phyloP scores from a whole-genome alignment of 2,888 invertebrate genomes.

The Exephanes ischioxanthus region DNA sequence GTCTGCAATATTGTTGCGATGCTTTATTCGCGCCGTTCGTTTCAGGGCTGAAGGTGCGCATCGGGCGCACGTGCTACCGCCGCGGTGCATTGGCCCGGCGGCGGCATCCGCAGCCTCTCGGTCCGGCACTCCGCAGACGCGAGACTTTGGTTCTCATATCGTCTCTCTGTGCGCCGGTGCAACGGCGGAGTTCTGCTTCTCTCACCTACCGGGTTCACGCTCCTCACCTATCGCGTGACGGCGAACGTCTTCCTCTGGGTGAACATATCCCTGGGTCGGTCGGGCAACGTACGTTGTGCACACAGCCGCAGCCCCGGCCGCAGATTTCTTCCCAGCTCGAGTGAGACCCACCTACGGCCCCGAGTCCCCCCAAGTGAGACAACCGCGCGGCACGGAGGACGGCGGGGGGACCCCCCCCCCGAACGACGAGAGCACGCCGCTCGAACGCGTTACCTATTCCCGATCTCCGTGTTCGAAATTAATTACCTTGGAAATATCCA shows the following conservation, averaged over 20 bases:
- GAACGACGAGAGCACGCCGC: slow-evolving; percentile 51
- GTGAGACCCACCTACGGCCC: not conserved
- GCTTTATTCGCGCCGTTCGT: not conserved
- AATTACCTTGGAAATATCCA: slow-evolving; percentile 61
- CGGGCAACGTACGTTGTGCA: slow-evolving; percentile 1
- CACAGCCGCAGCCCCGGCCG: slow-evolving; percentile 1
- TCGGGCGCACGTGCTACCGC: slow-evolving; percentile 8
- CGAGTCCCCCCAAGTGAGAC: not conserved
- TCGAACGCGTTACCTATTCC: slow-evolving; percentile 60
- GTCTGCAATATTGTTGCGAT: not conserved
- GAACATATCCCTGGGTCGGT: slow-evolving; percentile 26
- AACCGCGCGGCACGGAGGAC: not conserved
- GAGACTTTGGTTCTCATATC: slow-evolving; percentile 32
- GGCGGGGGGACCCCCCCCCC: slow-evolving; percentile 13
- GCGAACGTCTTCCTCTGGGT: slow-evolving; percentile 61
- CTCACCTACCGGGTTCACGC: slow-evolving; percentile 68
- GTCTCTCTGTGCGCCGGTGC: slow-evolving; percentile 2
- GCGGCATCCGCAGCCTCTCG: not conserved
- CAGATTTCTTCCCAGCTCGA: slow-evolving; percentile 57
- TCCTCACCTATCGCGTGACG: slow-evolving; percentile 69
- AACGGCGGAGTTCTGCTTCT: slow-evolving; percentile 45
- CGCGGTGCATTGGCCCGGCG: slow-evolving; percentile 12
- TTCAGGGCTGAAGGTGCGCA: not conserved
- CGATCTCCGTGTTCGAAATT: slow-evolving; percentile 60
- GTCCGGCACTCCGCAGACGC: not conserved